Conservation (phyloP, 2,888 invertebrate species). For the Tricholauxania praeusta region DNA sequence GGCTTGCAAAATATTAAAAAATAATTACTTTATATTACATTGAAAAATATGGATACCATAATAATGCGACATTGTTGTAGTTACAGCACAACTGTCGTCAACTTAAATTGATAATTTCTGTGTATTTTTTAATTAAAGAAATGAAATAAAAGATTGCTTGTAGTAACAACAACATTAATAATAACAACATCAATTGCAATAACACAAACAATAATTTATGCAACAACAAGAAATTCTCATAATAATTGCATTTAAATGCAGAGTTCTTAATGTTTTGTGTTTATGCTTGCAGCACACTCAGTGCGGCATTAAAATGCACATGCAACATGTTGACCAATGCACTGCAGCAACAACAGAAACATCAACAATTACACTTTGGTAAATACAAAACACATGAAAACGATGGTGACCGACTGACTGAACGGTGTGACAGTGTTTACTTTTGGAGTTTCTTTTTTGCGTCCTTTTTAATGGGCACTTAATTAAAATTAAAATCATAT, state of each 20-base stretch:
- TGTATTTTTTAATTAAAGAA: slow-evolving; percentile 15
- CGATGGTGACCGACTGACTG: no score
- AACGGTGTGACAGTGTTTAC: no score
- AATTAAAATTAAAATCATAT: no score
- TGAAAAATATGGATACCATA: no score
- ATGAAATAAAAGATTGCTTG: neutral
- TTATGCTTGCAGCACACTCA: neutral
- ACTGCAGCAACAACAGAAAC: neutral
- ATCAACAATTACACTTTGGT: neutral
- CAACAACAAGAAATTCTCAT: slow-evolving; percentile 8
- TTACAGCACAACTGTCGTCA: neutral
- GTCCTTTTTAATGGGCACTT: no score
- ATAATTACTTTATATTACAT: no score
- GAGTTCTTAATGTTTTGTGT: no score
- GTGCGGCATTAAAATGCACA: neutral
- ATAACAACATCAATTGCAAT: neutral
- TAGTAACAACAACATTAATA: neutral
- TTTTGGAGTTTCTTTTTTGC: no score
- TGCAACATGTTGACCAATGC: neutral
- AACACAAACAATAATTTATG: neutral
- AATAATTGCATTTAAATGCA: slow-evolving; percentile 7
- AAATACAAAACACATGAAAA: no score
- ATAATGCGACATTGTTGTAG: neutral
- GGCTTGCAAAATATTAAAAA: no score
- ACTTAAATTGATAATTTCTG: neutral